A percentile compares a stretch with the other conserved stretches of the same genome.
These are phyloP conservation scores for Philopedon plagiatum DNA, from an alignment of 2,888 invertebrate species.

Conservation along the genomic window DNA sequence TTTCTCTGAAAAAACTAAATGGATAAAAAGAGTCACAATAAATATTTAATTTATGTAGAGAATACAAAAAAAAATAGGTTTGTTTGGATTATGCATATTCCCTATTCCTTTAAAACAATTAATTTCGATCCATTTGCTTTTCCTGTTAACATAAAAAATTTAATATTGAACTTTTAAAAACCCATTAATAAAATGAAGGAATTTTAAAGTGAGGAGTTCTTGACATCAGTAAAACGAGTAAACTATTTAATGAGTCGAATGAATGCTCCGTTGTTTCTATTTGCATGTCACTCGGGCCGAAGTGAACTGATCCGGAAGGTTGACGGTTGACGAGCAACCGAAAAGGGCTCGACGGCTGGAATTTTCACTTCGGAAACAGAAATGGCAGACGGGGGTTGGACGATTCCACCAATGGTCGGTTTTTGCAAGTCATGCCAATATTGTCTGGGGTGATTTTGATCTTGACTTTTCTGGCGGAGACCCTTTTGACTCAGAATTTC, in stretches of 20 bases:
- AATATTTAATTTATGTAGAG: no score
- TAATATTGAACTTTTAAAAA: conserved; percentile 11
- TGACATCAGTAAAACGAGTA: conserved; percentile 34
- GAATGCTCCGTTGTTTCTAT: conserved; percentile 64
- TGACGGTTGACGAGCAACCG: conserved; percentile 54
- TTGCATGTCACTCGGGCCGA: conserved; percentile 65
- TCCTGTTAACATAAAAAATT: not conserved
- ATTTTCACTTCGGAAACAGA: conserved; percentile 43
- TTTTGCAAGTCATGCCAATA: conserved; percentile 41
- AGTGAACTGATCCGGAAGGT: conserved; percentile 63
- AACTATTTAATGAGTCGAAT: conserved; percentile 64
- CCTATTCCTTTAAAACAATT: no score
- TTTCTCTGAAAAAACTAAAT: no score
- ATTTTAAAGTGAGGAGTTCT: conserved; percentile 26
- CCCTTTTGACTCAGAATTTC: not conserved
- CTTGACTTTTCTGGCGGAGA: not conserved
- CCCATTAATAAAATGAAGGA: conserved; percentile 27
- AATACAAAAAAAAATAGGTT: no score
- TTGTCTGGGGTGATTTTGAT: conserved; percentile 21
- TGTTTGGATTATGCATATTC: no score
- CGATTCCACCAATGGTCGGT: conserved; percentile 34
- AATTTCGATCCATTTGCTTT: no score
- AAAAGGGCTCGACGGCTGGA: conserved; percentile 45
- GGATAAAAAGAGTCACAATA: no score
- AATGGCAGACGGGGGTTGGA: conserved; percentile 37